Evolutionary conservation across 2,113 vertebrate species (phyloP).

Genomic region (Cinclus cinclus): DNA sequence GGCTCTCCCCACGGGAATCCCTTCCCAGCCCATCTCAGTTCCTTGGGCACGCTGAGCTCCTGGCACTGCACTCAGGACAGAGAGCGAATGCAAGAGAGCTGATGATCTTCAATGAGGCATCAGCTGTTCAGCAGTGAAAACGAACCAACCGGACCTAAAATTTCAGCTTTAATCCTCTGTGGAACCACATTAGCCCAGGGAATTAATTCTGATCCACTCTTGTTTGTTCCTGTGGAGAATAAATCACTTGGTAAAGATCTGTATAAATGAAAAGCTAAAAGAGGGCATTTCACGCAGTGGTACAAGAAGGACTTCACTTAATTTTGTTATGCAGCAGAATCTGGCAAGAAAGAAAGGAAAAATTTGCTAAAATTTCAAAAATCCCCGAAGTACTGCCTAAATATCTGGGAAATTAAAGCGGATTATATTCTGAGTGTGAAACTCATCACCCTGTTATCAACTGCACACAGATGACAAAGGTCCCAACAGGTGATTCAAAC

Average conservation of each 20-base stretch:
- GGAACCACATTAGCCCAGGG: neutral
- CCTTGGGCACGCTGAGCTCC: neutral
- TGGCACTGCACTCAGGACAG: neutral
- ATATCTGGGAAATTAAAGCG: neutral
- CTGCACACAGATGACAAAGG: neutral
- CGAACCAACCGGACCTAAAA: neutral
- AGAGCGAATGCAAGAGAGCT: neutral
- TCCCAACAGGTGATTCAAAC: neutral
- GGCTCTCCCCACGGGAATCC: neutral
- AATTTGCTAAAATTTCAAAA: neutral
- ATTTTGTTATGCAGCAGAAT: neutral
- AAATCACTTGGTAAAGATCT: neutral
- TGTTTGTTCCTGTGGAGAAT: neutral
- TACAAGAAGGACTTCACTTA: neutral
- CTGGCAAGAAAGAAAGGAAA: neutral
- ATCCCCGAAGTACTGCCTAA: neutral
- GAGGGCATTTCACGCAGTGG: neutral
- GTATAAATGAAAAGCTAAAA: neutral
- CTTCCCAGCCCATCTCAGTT: neutral
- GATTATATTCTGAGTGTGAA: neutral
- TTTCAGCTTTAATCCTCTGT: neutral
- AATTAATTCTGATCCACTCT: neutral
- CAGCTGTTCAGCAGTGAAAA: neutral
- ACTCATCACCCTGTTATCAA: neutral
- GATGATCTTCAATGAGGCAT: neutral